phyloP scores from a whole-genome alignment of 1,140 invertebrate genomes.

The Zaprionus vittiger region DNA sequence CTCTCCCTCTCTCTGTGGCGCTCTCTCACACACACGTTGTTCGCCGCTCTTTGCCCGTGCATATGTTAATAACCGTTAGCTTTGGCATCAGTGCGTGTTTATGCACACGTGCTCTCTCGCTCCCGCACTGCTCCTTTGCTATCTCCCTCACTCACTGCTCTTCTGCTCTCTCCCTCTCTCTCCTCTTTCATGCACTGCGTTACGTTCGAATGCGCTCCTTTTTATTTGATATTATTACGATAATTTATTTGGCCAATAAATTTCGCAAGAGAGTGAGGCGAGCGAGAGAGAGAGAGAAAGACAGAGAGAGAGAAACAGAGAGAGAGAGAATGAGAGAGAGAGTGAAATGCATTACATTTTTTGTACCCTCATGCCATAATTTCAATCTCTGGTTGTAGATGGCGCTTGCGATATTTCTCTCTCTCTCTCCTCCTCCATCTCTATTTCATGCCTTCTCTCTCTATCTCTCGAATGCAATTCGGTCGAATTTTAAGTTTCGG shows the following conservation, averaged over 20 bases:
- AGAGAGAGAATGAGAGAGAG: slow-evolving; percentile 23
- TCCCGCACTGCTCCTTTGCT: neutral
- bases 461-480: neutral
- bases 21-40: slow-evolving; percentile 31
- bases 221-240: slow-evolving; percentile 83
- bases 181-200: slow-evolving; percentile 12
- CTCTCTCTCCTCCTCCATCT: neutral
- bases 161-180: no score
- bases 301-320: slow-evolving; percentile 41
- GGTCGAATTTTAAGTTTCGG: slow-evolving; percentile 2
- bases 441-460: neutral
- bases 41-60: slow-evolving; percentile 55
- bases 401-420: slow-evolving; percentile 24
- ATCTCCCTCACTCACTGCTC: neutral
- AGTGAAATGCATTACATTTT: slow-evolving; percentile 80
- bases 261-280: slow-evolving; percentile 45
- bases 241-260: slow-evolving; percentile 82
- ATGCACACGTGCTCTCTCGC: slow-evolving; percentile 35
- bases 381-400: slow-evolving; percentile 63
- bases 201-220: slow-evolving; percentile 49
- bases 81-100: slow-evolving; percentile 65
- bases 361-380: slow-evolving; percentile 64
- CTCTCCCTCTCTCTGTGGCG: neutral
- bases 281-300: slow-evolving; percentile 54
- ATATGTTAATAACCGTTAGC: slow-evolving; percentile 82